Evolutionary conservation across 2,888 invertebrate genomes (phyloP).

Genomic region (Hartigia nigra): DNA sequence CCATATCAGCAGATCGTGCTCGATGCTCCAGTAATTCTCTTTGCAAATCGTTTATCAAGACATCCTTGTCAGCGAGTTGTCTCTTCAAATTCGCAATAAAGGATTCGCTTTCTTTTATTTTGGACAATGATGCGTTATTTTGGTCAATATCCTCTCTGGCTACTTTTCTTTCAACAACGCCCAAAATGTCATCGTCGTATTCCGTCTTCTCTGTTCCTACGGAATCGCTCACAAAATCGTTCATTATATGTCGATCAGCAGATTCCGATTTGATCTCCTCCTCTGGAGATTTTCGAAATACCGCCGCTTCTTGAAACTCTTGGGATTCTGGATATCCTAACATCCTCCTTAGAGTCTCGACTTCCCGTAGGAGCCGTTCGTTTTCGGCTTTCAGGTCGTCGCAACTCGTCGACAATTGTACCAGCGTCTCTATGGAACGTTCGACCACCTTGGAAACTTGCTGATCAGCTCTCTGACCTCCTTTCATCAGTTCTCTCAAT

Average conservation of each 20-base stretch:
- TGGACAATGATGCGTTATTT: slow-evolving; percentile 6
- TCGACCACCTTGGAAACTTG: slow-evolving; percentile 46
- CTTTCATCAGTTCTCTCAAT: slow-evolving; percentile 52
- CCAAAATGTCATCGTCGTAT: background rate
- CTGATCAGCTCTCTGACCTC: slow-evolving; percentile 43
- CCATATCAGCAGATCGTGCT: slow-evolving; percentile 21
- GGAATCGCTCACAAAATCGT: background rate
- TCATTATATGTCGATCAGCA: background rate
- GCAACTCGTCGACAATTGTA: slow-evolving; percentile 45
- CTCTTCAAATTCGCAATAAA: slow-evolving; percentile 33
- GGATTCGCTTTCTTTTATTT: slow-evolving; percentile 21
- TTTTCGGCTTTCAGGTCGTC: slow-evolving; percentile 47
- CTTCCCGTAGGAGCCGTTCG: slow-evolving; percentile 35
- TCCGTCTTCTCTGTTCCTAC: background rate
- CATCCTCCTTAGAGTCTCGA: slow-evolving; percentile 29
- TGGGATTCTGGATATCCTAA: background rate
- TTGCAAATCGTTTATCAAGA: slow-evolving; percentile 32
- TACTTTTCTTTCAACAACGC: background rate
- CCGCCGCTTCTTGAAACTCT: background rate
- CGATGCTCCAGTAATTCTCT: slow-evolving; percentile 16
- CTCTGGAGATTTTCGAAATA: background rate
- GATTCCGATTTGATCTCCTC: background rate
- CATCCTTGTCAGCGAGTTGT: slow-evolving; percentile 43
- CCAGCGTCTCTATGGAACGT: slow-evolving; percentile 50
- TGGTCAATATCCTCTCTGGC: background rate